Conservation (phyloP, 2,113 vertebrate genomes). For the Zosterops borbonicus region DNA sequence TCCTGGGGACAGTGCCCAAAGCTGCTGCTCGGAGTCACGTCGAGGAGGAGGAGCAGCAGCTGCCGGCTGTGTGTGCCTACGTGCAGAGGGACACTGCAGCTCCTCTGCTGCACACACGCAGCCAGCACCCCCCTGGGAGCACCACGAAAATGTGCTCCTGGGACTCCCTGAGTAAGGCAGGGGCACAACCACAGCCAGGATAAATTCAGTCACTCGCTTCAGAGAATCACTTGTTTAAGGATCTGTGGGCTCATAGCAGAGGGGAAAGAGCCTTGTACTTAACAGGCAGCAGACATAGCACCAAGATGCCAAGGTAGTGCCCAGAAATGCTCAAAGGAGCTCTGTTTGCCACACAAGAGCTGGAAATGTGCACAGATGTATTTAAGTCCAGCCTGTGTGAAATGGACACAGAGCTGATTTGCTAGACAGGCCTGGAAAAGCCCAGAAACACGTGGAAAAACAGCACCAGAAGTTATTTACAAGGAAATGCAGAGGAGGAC, state of each 20-base stretch:
- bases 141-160: accelerated
- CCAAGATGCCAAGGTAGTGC: not conserved
- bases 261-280: not conserved
- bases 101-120: not conserved
- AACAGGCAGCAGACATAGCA: not conserved
- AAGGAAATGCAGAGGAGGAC: conserved; percentile 45
- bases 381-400: not conserved
- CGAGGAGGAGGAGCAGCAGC: not conserved
- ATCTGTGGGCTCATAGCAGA: not conserved
- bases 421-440: not conserved
- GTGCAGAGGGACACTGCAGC: not conserved
- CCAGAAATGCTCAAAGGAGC: not conserved
- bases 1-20: not conserved
- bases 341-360: not conserved
- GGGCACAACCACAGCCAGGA: not conserved
- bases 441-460: conserved; percentile 18
- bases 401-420: not conserved
- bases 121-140: not conserved
- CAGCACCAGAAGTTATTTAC: conserved; percentile 46
- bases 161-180: not conserved
- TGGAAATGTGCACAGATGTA: not conserved
- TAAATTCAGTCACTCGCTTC: not conserved
- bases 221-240: not conserved
- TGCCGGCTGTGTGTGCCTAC: not conserved
- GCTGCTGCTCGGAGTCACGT: not conserved